A percentile compares a stretch with the other conserved stretches of the same genome.
Conservation (phyloP, 2,113 vertebrate genomes). For the Microcebus murinus region DNA sequence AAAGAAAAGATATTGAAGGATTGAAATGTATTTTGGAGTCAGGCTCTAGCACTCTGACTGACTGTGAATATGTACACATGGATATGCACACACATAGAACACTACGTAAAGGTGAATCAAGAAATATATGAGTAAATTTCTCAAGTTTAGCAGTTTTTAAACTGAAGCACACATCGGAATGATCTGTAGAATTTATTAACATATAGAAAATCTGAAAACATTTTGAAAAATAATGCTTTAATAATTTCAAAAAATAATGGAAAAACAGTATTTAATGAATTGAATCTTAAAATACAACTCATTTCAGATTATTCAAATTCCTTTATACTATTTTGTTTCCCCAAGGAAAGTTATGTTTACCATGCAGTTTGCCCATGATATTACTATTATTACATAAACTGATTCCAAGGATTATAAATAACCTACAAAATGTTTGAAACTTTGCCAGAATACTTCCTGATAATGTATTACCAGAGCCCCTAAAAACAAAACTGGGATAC, state of each 20-base stretch:
- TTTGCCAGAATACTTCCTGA: not conserved
- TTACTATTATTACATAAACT: not conserved
- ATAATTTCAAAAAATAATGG: not conserved
- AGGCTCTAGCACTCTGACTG: not conserved
- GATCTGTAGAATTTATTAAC: not conserved
- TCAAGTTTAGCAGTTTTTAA: not conserved
- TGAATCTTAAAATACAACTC: not conserved
- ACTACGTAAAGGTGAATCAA: not conserved
- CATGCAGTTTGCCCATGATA: not conserved
- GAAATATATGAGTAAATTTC: not conserved
- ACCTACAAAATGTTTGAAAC: not conserved
- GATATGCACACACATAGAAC: not conserved
- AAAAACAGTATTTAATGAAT: not conserved
- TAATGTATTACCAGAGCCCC: not conserved
- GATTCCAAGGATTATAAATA: conserved; percentile 5
- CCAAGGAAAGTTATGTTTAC: not conserved
- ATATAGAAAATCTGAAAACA: not conserved
- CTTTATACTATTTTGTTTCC: not conserved
- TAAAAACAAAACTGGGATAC: not conserved
- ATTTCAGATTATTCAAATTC: not conserved
- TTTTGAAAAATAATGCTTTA: conserved; percentile 11
- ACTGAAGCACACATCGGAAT: not conserved
- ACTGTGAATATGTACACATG: not conserved
- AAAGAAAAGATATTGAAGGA: not conserved
- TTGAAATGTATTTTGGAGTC: not conserved